Base-by-base conservation (phyloP, 2,797 vertebrate species). In the Tympanoctomys barrerae region DNA sequence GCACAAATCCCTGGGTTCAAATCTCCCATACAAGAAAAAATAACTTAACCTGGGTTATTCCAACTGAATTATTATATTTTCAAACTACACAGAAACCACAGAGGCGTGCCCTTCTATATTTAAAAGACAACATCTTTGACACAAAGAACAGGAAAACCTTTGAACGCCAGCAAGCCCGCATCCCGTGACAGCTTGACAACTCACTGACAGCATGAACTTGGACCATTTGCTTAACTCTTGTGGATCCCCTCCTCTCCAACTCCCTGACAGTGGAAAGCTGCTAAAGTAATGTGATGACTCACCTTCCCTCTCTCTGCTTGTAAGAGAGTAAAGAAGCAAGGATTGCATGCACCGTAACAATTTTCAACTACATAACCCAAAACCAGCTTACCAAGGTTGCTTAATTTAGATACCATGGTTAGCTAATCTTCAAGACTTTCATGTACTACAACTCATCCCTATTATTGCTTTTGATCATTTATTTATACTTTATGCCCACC, bases 21-120 rank as follows among this genome's bases (percentile, higher is more conserved):
- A 75, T 75, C 70, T 73, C 22, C 22, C 11, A 26, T 75, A 42
- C 39, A 46, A 75, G 39, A 14, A 42, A 75, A 73, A 36, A 73
- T 82, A 90, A 49, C 89, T 79, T 92, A 90, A 90, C 61, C 64
- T 82, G 59, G 24, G 4, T 64, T 94, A 94, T 96, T 85, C 26
- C 62, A 73, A 12, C 49, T 82, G 92, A 75, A 71, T 80, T 57
- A 70, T 80, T 57, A 6, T 5, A 4, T 95, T 64, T 86, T 91
- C 70, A 90, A 95, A 81, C 22, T 82, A 85, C 33, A 36, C 7
- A 83, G 0, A 52, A 96, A 93, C 66, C 75, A 85, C 81, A 96
- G 8, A 70, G 33, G 90, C 62, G 3, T 84, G 39, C 13, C 33
- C 71, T 31, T 85, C 42, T 59, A 70, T 68, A 95, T 88, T 88